Evolutionary conservation across 1,140 invertebrate species (phyloP).

Genomic region (Drosophila repletoides): DNA sequence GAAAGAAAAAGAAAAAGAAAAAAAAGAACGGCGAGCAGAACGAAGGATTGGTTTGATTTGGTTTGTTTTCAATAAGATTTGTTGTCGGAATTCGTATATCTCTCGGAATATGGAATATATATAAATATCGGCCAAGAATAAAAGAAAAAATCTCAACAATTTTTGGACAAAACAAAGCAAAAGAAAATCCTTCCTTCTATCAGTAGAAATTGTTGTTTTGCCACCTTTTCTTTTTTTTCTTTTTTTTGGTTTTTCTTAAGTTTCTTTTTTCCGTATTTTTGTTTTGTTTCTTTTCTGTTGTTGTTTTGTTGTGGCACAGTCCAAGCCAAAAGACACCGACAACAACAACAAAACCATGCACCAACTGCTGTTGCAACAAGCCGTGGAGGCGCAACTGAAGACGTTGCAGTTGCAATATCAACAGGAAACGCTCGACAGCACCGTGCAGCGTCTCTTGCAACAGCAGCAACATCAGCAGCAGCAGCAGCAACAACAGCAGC

Average conservation of each 20-base stretch:
- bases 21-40: slow-evolving; percentile 55
- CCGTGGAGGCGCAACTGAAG: slow-evolving; percentile 66
- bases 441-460: slow-evolving; percentile 63
- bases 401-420: slow-evolving; percentile 59
- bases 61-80: slow-evolving; percentile 41
- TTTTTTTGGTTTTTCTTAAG: slow-evolving; percentile 49
- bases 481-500: slow-evolving; percentile 4
- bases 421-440: slow-evolving; percentile 54
- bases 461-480: slow-evolving; percentile 42
- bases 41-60: slow-evolving; percentile 68
- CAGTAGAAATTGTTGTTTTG: slow-evolving; percentile 60
- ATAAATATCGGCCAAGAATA: slow-evolving; percentile 82
- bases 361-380: slow-evolving; percentile 63
- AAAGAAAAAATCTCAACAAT: slow-evolving; percentile 83
- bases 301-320: slow-evolving; percentile 26
- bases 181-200: slow-evolving; percentile 78
- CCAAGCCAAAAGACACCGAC: slow-evolving; percentile 60
- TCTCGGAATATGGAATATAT: slow-evolving; percentile 58
- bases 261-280: slow-evolving; percentile 48
- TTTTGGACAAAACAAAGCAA: slow-evolving; percentile 29
- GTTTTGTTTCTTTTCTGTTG: slow-evolving; percentile 48
- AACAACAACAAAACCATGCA: slow-evolving; percentile 54
- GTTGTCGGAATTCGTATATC: slow-evolving; percentile 29
- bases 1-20: slow-evolving; percentile 36
- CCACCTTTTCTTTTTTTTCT: slow-evolving; percentile 65